Evolutionary conservation across 2,797 vertebrate genomes (phyloP).

Genomic region (Sebastes iracundus): DNA sequence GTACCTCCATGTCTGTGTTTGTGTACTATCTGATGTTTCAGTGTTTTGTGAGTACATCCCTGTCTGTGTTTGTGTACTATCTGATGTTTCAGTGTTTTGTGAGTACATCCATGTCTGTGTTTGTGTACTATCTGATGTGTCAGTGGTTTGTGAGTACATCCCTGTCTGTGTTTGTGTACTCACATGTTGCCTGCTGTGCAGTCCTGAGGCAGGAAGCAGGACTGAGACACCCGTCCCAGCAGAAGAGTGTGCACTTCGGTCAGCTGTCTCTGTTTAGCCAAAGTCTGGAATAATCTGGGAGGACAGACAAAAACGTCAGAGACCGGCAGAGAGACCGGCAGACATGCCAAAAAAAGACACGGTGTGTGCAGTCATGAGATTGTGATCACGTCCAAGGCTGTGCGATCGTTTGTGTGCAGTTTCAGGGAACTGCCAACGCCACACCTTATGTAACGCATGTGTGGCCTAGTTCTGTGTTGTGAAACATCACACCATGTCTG

Average conservation of each 20-base stretch:
- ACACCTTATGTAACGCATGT: conserved; percentile 17
- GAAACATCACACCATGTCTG: conserved; percentile 13
- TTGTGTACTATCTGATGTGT: conserved; percentile 26
- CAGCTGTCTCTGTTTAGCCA: conserved; percentile 53
- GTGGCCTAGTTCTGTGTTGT: conserved; percentile 31
- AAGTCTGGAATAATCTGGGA: conserved; percentile 78
- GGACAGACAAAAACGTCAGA: conserved; percentile 6
- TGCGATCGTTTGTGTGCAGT: not conserved
- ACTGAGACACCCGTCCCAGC: conserved; percentile 66
- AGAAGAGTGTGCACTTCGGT: conserved; percentile 54
- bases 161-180: conserved; percentile 23
- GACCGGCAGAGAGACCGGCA: not conserved
- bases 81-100: not conserved
- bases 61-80: conserved; percentile 27
- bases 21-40: conserved; percentile 24
- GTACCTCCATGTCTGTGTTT: not conserved
- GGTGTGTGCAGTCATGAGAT: not conserved
- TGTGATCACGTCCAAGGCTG: not conserved
- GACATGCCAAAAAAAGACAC: not conserved
- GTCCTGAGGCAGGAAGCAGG: conserved; percentile 81
- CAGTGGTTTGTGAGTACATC: not conserved
- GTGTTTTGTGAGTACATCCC: not conserved
- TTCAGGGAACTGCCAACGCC: not conserved
- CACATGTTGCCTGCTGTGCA: conserved; percentile 68
- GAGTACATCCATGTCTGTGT: not conserved